Base-by-base conservation (phyloP, 30 jellyfish, hydroid and myxozoan species). In the Hydractinia symbiolongicarpus region DNA sequence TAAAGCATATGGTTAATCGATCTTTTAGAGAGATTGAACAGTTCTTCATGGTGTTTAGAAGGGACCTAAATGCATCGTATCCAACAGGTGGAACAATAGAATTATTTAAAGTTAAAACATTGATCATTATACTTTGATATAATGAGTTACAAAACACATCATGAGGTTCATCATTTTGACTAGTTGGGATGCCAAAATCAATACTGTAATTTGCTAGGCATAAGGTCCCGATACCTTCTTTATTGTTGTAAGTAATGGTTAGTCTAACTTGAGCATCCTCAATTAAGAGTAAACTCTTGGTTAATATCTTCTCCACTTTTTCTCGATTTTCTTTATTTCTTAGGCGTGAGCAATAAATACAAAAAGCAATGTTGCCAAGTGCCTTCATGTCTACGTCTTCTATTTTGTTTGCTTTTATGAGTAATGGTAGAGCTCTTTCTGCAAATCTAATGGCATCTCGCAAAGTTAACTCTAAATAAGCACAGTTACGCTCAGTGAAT, bases 401-500 rank as follows among this genome's bases (percentile, higher is more conserved):
- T 71, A 5, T 53, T 5, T 50, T 60, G 2, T 60, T 50, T n/a
- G 9, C 15, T 50, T 20, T 20, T 71, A 9, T 60, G 17, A 71
- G 61, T 8, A 71, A 20, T 20, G 30, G 61, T 7, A 14, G 61
- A n/a, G 80, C 54, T 71, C 61, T 71, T 30, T 71, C 61, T 5
- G 80, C n/a, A 71, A 71, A 49, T 30, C 61, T 50, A 14, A 71
- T n/a, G 15, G 80, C 80, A 71, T 71, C 80, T 71, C 80, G 4
- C 11, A 71, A 53, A 15, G 80, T 71, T 7, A 71, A 54, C 51
- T 71, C 61, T 30, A 58, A 20, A 71, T 71, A 71, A 15, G 80
- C 56, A 50, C 61, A 20, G 17, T 71, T 15, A 7, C 17, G 15
- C 51, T 71, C 80, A 71, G 9, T 64, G 40, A 64, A 64, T n/a